Conservation (phyloP, 2,888 invertebrate species). For the Oscheius sp. region DNA sequence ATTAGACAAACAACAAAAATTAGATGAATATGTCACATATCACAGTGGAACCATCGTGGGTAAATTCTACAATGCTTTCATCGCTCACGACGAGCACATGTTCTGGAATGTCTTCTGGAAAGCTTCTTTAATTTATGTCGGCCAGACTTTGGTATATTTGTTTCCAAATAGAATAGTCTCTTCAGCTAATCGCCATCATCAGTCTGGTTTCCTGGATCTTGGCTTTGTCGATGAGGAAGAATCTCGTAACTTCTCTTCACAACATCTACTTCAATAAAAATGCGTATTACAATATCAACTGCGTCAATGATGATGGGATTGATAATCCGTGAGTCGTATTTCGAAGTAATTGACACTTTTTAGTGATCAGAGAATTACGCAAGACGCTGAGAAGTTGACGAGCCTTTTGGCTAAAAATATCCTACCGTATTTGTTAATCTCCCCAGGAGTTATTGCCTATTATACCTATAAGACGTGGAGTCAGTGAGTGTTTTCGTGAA, state of each 20-base stretch:
- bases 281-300: constrained; percentile 73
- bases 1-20: no score
- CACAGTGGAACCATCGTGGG: constrained; percentile 75
- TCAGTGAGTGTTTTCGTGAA: constrained; percentile 69
- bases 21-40: constrained; percentile 74
- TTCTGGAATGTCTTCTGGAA: constrained; percentile 71
- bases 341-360: constrained; percentile 39
- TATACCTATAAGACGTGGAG: constrained; percentile 74
- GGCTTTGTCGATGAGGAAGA: constrained; percentile 73
- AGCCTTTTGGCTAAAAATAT: constrained; percentile 69
- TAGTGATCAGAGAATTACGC: constrained; percentile 75
- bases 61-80: constrained; percentile 74
- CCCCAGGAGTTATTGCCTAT: constrained; percentile 74
- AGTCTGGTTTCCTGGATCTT: constrained; percentile 72
- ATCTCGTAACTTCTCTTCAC: constrained; percentile 72
- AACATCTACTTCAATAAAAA: constrained; percentile 73
- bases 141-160: constrained; percentile 48
- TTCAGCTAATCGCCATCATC: constrained; percentile 72
- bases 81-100: constrained; percentile 72
- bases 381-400: constrained; percentile 74
- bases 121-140: constrained; percentile 69
- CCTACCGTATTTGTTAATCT: constrained; percentile 62
- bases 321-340: constrained; percentile 74
- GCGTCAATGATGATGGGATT: constrained; percentile 71
- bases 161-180: not conserved